Percentiles rank a stretch among this genome's conserved stretches.
phyloP scores from a whole-genome alignment of 2,797 vertebrate species.

The Labroides dimidiatus region DNA sequence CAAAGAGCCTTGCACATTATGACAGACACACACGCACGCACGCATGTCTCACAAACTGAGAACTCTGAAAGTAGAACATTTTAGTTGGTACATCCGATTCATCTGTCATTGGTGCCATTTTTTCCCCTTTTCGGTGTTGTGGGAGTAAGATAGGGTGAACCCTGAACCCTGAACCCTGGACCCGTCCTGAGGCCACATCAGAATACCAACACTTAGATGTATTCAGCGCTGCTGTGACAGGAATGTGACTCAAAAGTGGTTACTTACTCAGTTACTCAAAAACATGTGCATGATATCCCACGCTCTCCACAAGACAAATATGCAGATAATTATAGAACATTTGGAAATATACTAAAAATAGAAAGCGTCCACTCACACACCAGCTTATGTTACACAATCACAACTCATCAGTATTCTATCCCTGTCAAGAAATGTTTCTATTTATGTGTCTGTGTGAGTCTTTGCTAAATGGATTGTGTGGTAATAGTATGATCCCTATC shows the following conservation, averaged over 20 bases:
- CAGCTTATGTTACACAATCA: too few relatives aligned
- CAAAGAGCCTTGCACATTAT: slow-evolving; percentile 12
- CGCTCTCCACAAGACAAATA: slow-evolving; percentile 15
- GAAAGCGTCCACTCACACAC: slow-evolving; percentile 25
- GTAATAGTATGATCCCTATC: slow-evolving; percentile 6
- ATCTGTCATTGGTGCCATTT: too few relatives aligned
- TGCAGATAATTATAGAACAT: slow-evolving; percentile 20
- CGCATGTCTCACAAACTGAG: slow-evolving; percentile 4
- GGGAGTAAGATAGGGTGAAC: too few relatives aligned
- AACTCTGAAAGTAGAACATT: slow-evolving; percentile 22
- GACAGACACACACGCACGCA: background rate
- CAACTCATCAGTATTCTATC: too few relatives aligned
- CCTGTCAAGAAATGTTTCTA: background rate
- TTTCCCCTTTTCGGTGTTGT: too few relatives aligned
- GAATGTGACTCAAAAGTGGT: slow-evolving; percentile 63
- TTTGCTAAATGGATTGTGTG: slow-evolving; percentile 11
- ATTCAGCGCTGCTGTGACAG: slow-evolving; percentile 48
- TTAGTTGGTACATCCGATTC: slow-evolving; percentile 52
- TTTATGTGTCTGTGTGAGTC: slow-evolving; percentile 7
- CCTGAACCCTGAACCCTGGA: too few relatives aligned
- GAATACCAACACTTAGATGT: slow-evolving; percentile 52
- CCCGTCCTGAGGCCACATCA: background rate
- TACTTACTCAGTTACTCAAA: slow-evolving; percentile 31
- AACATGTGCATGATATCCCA: slow-evolving; percentile 11
- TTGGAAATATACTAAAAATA: slow-evolving; percentile 31